Evolutionary conservation across 2,888 invertebrate species (phyloP).

Genomic region (Heliconius ismenius): DNA sequence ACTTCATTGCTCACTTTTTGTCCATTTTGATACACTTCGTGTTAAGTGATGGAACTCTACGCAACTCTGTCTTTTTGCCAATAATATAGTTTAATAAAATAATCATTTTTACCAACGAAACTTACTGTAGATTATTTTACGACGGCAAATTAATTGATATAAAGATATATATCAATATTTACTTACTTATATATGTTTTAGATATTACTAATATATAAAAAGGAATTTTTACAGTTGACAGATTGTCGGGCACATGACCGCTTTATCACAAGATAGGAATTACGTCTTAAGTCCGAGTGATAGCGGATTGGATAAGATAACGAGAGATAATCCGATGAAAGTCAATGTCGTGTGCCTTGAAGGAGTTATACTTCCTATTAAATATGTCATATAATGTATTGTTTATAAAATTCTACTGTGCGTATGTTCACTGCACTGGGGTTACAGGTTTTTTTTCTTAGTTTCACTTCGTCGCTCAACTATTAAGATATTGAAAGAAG

Average conservation of each 20-base stretch:
- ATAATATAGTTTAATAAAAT: background rate
- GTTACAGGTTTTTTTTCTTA: background rate
- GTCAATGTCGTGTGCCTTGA: constrained; percentile 36
- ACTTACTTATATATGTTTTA: too few relatives aligned
- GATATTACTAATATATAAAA: too few relatives aligned
- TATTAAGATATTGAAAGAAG: background rate
- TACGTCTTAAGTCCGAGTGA: constrained; percentile 28
- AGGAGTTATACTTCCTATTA: constrained; percentile 25
- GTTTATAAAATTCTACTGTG: background rate
- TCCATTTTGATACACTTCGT: background rate
- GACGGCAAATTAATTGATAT: too few relatives aligned
- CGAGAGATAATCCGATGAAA: constrained; percentile 29
- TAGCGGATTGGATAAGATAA: constrained; percentile 34
- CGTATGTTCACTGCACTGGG: background rate
- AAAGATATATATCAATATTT: too few relatives aligned
- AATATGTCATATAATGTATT: background rate
- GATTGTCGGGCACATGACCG: constrained; percentile 35
- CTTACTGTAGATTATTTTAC: too few relatives aligned
- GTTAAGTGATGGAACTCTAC: background rate
- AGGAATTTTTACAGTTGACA: constrained; percentile 7
- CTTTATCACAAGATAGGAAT: constrained; percentile 27
- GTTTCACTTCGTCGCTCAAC: background rate
- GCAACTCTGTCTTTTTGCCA: background rate
- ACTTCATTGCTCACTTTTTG: background rate
- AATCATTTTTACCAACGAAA: too few relatives aligned